These are phyloP conservation scores for Ameiurus melas DNA, from an alignment of 2,113 vertebrate genomes.

Conservation along the genomic window DNA sequence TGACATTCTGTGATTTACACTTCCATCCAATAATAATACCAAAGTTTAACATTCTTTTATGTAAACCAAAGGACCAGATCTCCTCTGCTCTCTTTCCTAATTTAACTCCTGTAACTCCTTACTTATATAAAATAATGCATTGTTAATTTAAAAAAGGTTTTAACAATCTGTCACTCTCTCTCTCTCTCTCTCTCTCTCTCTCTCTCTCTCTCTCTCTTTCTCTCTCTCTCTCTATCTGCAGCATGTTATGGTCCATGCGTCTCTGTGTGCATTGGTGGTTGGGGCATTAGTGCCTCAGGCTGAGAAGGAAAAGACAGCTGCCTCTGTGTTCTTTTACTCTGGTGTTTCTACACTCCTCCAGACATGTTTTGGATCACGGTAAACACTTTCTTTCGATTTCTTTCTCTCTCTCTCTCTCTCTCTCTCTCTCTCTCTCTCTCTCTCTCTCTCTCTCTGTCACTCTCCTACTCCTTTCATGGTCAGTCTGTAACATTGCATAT, in stretches of 20 bases:
- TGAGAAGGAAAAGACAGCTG: slow-evolving; percentile 67
- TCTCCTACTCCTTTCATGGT: not conserved
- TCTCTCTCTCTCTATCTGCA: slow-evolving; percentile 44
- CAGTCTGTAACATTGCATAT: not conserved
- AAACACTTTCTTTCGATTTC: slow-evolving; percentile 42
- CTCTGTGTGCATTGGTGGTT: slow-evolving; percentile 74
- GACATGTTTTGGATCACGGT: slow-evolving; percentile 79
- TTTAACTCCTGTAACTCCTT: not conserved
- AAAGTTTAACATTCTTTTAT: not conserved
- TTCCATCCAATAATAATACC: too few relatives aligned
- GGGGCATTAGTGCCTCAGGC: slow-evolving; percentile 64
- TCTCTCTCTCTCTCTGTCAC: not conserved
- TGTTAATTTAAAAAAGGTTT: not conserved
- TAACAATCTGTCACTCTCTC: too few relatives aligned
- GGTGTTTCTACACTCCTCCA: slow-evolving; percentile 79
- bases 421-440: too few relatives aligned
- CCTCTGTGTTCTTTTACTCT: slow-evolving; percentile 78
- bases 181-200: slow-evolving; percentile 3
- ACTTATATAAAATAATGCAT: not conserved
- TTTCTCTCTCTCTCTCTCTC: not conserved
- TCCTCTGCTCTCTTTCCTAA: not conserved
- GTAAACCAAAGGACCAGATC: not conserved
- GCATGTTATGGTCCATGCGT: slow-evolving; percentile 79
- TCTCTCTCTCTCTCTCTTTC: not conserved
- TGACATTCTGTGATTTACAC: not conserved